phyloP scores from a whole-genome alignment of 2,113 vertebrate genomes.

The Natator depressus region DNA sequence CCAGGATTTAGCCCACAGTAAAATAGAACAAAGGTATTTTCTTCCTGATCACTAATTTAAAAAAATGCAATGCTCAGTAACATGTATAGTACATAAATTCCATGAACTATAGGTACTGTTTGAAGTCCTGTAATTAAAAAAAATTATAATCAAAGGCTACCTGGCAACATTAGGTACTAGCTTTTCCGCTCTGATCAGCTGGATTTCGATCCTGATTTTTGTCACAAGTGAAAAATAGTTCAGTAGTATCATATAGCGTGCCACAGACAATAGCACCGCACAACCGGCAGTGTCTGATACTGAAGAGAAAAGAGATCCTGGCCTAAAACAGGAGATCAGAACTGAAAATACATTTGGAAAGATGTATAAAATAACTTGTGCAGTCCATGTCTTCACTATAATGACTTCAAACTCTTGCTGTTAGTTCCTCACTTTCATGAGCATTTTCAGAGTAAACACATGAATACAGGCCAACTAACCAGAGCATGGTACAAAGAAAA shows the following conservation, averaged over 20 bases:
- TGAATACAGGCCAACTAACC: neutral
- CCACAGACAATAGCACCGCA: neutral
- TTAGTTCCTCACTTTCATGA: neutral
- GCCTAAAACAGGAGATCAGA: neutral
- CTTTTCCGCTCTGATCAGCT: neutral
- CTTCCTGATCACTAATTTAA: neutral
- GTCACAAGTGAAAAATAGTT: neutral
- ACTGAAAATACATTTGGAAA: neutral
- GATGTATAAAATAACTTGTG: neutral
- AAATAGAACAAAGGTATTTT: neutral
- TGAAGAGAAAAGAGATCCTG: neutral
- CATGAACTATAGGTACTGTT: neutral
- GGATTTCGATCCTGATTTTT: neutral
- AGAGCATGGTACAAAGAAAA: neutral
- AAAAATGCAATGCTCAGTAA: neutral
- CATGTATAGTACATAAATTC: neutral
- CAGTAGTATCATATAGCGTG: neutral
- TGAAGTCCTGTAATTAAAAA: neutral
- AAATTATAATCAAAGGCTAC: neutral
- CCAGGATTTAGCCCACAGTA: neutral
- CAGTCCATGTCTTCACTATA: neutral
- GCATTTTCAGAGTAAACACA: neutral
- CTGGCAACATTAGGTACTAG: neutral
- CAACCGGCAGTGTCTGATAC: neutral
- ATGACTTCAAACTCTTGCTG: neutral